phyloP scores from a whole-genome alignment of 37 sponge, comb jelly and placozoan genomes.

The Theonella swinhoei region DNA sequence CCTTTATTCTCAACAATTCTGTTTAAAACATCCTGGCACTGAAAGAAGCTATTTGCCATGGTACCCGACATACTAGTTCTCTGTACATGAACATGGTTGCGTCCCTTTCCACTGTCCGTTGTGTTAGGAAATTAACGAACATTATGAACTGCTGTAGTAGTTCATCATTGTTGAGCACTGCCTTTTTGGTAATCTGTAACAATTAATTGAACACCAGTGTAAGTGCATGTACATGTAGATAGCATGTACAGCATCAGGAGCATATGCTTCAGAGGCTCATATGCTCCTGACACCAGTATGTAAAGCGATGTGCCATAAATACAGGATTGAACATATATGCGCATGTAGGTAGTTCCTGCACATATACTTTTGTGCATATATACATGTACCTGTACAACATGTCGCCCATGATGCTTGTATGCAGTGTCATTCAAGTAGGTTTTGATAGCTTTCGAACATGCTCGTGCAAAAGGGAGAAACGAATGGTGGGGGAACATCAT shows the following conservation, averaged over 20 bases:
- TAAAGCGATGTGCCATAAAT: too few species aligned
- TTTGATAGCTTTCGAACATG: slow-evolving; percentile 19
- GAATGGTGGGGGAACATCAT: slow-evolving; percentile 11
- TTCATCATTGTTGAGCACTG: slow-evolving; percentile 3
- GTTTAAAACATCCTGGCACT: not conserved
- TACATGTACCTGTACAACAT: not conserved
- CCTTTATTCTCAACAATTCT: slow-evolving; percentile 9
- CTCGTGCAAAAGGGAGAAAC: not conserved
- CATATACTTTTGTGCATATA: too few species aligned
- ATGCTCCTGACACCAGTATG: too few species aligned
- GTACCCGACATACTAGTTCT: slow-evolving; percentile 2
- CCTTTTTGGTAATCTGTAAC: not conserved
- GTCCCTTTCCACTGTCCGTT: not conserved
- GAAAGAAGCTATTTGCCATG: not conserved
- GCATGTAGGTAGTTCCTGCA: too few species aligned
- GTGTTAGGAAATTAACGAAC: too few species aligned
- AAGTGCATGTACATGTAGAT: too few species aligned
- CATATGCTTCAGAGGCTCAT: too few species aligned
- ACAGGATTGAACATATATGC: too few species aligned
- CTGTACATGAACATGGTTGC: not conserved
- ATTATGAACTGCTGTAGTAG: not conserved
- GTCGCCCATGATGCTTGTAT: not conserved
- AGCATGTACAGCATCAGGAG: too few species aligned
- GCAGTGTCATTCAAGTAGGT: not conserved
- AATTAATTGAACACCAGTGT: not conserved